Percentiles rank a stretch among this genome's conserved stretches.
Conservation (phyloP, 1,140 invertebrate species). For the Holcopasites calliopsidis region DNA sequence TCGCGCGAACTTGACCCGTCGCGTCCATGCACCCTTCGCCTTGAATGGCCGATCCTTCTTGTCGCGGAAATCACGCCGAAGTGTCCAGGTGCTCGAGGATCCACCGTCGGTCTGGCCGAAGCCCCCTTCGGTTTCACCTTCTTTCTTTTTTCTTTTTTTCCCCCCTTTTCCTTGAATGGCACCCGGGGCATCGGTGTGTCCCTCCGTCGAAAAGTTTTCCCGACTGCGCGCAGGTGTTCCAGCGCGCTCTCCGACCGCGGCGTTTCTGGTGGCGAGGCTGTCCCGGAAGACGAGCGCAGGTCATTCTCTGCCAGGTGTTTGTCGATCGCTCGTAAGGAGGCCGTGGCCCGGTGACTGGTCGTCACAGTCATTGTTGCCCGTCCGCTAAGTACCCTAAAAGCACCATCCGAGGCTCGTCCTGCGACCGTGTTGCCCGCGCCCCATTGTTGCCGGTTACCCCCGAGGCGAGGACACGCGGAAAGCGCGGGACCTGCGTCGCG, state of each 20-base stretch:
- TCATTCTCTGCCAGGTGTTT: conserved; percentile 66
- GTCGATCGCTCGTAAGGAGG: conserved; percentile 58
- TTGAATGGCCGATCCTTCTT: too few relatives aligned
- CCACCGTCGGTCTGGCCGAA: not conserved
- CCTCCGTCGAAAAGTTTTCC: conserved; percentile 13
- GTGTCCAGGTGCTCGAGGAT: not conserved
- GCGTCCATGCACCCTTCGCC: too few relatives aligned
- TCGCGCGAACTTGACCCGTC: too few relatives aligned
- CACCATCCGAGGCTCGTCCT: conserved; percentile 5
- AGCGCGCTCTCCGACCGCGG: too few relatives aligned
- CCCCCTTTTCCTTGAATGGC: conserved; percentile 4
- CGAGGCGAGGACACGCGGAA: not conserved
- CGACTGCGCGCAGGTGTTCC: conserved; percentile 44
- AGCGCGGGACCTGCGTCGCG: not conserved
- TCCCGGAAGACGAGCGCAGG: too few relatives aligned
- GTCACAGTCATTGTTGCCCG: conserved; percentile 68
- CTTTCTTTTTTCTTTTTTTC: too few relatives aligned
- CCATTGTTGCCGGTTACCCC: conserved; percentile 15
- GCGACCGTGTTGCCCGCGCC: too few relatives aligned
- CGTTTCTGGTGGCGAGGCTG: too few relatives aligned
- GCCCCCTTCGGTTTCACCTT: not conserved
- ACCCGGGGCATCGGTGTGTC: not conserved
- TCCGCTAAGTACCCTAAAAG: conserved; percentile 59
- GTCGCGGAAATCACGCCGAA: not conserved
- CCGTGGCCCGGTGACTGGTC: conserved; percentile 62